phyloP scores from a whole-genome alignment of 2,888 invertebrate species.

The Hecatera dysodea region DNA sequence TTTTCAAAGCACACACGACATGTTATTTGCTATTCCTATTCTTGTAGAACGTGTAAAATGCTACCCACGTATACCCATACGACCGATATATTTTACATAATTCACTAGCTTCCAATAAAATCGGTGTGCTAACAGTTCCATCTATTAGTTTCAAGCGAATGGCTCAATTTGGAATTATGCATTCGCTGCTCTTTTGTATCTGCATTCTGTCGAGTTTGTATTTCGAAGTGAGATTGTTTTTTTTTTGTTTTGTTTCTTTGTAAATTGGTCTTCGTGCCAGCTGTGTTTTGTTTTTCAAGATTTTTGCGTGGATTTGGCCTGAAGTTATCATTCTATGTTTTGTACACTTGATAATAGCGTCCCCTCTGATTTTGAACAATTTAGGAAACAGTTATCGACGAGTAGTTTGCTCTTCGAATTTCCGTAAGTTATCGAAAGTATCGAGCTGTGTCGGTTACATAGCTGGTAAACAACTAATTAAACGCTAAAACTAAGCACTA shows the following conservation, averaged over 20 bases:
- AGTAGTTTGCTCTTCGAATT: neutral
- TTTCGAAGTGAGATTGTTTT: neutral
- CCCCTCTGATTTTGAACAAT: neutral
- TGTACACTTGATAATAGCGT: neutral
- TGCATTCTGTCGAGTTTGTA: conserved; percentile 17
- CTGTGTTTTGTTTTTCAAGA: neutral
- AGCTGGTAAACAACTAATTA: too few relatives aligned
- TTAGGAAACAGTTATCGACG: neutral
- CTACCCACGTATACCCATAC: conserved; percentile 61
- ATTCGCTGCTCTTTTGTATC: conserved; percentile 20
- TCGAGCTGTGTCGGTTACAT: too few relatives aligned
- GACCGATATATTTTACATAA: conserved; percentile 66
- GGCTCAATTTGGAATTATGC: conserved; percentile 38
- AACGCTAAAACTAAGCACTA: neutral
- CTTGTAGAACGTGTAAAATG: conserved; percentile 75
- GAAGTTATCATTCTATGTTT: neutral
- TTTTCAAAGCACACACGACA: conserved; percentile 63
- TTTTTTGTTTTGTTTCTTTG: neutral
- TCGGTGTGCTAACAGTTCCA: conserved; percentile 43
- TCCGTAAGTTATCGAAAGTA: too few relatives aligned
- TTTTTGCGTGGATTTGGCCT: neutral
- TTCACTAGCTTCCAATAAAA: conserved; percentile 52
- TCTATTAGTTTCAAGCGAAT: conserved; percentile 42
- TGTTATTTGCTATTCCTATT: conserved; percentile 74
- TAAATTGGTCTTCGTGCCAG: neutral